A percentile compares a stretch with the other conserved stretches of the same genome.
phyloP scores from a whole-genome alignment of 2,113 vertebrate genomes.

The Poecilia latipinna region DNA sequence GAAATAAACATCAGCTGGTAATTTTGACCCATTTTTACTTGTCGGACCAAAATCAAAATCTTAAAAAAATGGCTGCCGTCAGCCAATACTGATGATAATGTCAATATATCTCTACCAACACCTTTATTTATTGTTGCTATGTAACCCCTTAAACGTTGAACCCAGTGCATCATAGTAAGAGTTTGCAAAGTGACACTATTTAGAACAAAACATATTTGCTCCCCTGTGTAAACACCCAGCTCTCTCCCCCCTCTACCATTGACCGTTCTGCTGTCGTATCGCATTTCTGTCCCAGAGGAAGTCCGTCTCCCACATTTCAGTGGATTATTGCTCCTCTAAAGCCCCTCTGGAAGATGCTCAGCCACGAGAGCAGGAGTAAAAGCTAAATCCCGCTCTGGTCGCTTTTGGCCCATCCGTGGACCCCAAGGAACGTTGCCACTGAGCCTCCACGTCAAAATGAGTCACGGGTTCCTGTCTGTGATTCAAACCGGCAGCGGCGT shows the following conservation, averaged over 20 bases:
- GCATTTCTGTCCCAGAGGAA: constrained; percentile 55
- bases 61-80: too few relatives aligned
- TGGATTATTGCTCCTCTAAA: constrained; percentile 55
- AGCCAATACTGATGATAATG: not conserved
- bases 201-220: not conserved
- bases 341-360: constrained; percentile 48
- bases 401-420: constrained; percentile 47
- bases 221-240: constrained; percentile 25
- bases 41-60: too few relatives aligned
- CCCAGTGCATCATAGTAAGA: not conserved
- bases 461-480: constrained; percentile 52
- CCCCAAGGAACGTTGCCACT: constrained; percentile 58
- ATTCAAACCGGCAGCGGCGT: constrained; percentile 56
- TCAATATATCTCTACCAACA: not conserved
- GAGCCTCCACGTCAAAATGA: constrained; percentile 56
- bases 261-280: constrained; percentile 58
- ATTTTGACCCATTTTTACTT: too few relatives aligned
- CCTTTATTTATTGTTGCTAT: not conserved
- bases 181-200: constrained; percentile 21
- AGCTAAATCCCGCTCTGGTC: constrained; percentile 48
- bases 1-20: too few relatives aligned
- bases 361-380: constrained; percentile 47
- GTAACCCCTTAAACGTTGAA: not conserved
- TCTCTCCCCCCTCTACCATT: constrained; percentile 27
- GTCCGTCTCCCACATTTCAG: constrained; percentile 58